Evolutionary conservation across 2,797 vertebrate genomes (phyloP), one percentile per base, ranked within the genome.

Genomic region (Poecile montanus): DNA sequence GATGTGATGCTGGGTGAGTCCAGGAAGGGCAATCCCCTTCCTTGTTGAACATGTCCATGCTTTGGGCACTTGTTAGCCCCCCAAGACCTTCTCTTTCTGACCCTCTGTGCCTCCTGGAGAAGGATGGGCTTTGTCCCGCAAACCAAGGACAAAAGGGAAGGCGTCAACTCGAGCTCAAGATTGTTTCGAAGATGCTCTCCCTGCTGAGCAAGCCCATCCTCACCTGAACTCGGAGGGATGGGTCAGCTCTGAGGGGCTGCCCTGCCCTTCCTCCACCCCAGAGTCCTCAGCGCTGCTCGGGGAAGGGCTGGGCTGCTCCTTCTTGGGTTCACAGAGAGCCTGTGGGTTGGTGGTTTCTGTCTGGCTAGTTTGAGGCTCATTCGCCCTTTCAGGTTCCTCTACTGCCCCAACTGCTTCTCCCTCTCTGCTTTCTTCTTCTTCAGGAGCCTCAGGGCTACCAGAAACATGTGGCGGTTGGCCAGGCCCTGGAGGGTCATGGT

Each of bases 181-280:
- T 1, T 38, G 11, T 53, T 50, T 74, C 4, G 21, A 71, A 91
- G 78, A 67, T 3, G 27, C 47, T 77, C 29, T 70, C 50, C 21
- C 47, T 65, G 36, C 54, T 8, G 27, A 78, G 29, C 74, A 85
- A 67, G 66, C 21, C 32, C 73, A 25, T 34, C 60, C 97, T 98
- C 97, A 99, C 99, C 98, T 99, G 97, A 99, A 99, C 95, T 99
- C 99, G 0, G 99, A 99, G 45, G 99, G 98, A 92, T 99, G 99
- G 45, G 95, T 98, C 85, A 82, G 91, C 73, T 99, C 99, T 0
- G 96, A 98, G 6, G 98, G 98, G 93, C 98, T 98, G 47, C 98
- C 97, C 91, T 98, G 98, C 72, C 98, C 98, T 89, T 98, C 98
- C 3, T 98, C 98, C 44, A 98, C 97, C 2, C 97, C 97, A 0